Conservation (phyloP, 2,113 vertebrate species). For the Muscicapa adusta region DNA sequence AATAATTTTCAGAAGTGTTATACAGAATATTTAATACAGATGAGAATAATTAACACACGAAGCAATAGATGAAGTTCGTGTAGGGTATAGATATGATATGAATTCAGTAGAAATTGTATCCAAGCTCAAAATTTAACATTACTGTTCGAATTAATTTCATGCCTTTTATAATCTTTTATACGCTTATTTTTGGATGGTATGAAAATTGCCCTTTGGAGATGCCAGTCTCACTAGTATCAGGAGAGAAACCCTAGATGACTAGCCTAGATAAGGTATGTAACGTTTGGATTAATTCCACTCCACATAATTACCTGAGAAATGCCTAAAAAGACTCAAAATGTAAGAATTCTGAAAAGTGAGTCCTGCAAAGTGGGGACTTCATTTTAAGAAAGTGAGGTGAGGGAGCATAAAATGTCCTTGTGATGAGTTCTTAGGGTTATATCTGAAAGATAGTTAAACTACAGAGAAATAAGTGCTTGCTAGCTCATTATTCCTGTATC, state of each 20-base stretch:
- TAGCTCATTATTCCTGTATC: neutral
- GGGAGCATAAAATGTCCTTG: neutral
- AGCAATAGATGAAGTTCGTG: slow-evolving; percentile 48
- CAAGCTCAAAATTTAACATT: slow-evolving; percentile 24
- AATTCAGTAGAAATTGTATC: slow-evolving; percentile 24
- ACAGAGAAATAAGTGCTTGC: neutral
- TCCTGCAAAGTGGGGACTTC: neutral
- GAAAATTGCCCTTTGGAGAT: slow-evolving; percentile 17
- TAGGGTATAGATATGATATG: slow-evolving; percentile 27
- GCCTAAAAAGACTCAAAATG: neutral
- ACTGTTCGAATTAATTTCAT: slow-evolving; percentile 47
- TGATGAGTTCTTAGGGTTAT: neutral
- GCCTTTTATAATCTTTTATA: slow-evolving; percentile 12
- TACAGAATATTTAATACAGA: slow-evolving; percentile 61
- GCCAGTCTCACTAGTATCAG: neutral
- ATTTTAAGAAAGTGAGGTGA: neutral
- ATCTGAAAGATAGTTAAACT: neutral
- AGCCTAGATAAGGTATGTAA: neutral
- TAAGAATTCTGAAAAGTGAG: neutral
- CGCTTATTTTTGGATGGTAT: neutral
- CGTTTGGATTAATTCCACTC: slow-evolving; percentile 35
- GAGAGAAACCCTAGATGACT: slow-evolving; percentile 3
- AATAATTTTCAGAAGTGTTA: slow-evolving; percentile 60
- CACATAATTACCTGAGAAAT: slow-evolving; percentile 3
- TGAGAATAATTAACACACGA: slow-evolving; percentile 61